Conservation (phyloP, 1,140 invertebrate species). For the Pseudomyrmex flavicornis region DNA sequence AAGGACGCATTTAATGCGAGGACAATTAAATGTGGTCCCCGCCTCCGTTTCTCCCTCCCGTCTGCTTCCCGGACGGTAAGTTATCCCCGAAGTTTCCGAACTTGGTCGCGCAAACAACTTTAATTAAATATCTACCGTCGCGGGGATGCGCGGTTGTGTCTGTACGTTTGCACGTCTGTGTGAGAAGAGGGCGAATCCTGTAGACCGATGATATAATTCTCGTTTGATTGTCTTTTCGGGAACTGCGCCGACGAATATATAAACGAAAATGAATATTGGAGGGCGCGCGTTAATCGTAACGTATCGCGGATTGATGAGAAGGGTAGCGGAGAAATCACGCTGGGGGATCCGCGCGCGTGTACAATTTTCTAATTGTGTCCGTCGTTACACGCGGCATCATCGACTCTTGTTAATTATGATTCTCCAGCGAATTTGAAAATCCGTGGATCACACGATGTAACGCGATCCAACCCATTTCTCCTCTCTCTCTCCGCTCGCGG, state of each 20-base stretch:
- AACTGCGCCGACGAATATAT: constrained; percentile 34
- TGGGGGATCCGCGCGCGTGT: constrained; percentile 16
- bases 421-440: constrained; percentile 47
- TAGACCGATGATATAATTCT: constrained; percentile 68
- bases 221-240: constrained; percentile 76
- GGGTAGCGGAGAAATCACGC: neutral
- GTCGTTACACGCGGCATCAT: constrained; percentile 47
- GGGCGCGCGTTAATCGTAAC: constrained; percentile 57
- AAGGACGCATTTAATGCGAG: constrained; percentile 72
- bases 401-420: constrained; percentile 63
- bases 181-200: neutral
- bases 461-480: neutral
- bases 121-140: constrained; percentile 82
- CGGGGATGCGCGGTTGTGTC: constrained; percentile 8
- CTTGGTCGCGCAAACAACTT: constrained; percentile 81
- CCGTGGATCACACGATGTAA: constrained; percentile 36
- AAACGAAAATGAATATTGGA: constrained; percentile 69
- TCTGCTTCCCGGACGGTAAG: constrained; percentile 69
- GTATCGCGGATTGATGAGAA: neutral
- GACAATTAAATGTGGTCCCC: constrained; percentile 79
- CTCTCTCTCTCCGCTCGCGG: neutral
- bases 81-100: constrained; percentile 81
- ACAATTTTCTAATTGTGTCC: constrained; percentile 68
- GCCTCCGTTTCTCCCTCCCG: neutral
- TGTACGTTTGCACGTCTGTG: neutral